These are phyloP conservation scores for Platynereis dumerilii DNA, from an alignment of 2,888 invertebrate species.

Conservation along the genomic window DNA sequence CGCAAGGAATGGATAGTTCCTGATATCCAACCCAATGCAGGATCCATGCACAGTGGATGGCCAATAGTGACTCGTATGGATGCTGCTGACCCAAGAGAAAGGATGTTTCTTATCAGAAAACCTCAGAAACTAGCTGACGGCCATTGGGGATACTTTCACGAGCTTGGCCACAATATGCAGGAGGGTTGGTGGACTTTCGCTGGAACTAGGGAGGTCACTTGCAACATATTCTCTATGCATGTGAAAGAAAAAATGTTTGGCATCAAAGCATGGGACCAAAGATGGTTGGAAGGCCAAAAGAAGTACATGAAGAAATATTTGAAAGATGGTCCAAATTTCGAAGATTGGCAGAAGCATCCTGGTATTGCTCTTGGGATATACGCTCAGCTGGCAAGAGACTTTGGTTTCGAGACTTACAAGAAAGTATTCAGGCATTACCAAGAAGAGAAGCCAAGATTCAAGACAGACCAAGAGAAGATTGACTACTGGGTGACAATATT, in stretches of 20 bases:
- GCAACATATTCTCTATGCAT: conserved; percentile 43
- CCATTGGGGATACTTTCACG: conserved; percentile 44
- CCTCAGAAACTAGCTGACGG: conserved; percentile 24
- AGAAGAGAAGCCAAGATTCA: conserved; percentile 18
- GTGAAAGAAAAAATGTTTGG: conserved; percentile 37
- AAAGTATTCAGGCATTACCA: conserved; percentile 36
- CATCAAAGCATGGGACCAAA: conserved; percentile 34
- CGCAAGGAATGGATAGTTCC: conserved; percentile 35
- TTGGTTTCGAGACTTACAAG: conserved; percentile 39
- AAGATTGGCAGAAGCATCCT: conserved; percentile 34
- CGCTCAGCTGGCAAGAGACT: conserved; percentile 39
- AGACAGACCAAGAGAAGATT: conserved; percentile 36
- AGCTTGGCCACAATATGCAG: conserved; percentile 48
- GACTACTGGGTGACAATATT: conserved; percentile 39
- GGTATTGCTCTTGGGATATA: conserved; percentile 38
- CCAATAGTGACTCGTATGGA: conserved; percentile 42
- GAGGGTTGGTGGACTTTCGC: conserved; percentile 40
- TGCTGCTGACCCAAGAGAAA: conserved; percentile 28
- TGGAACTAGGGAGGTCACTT: conserved; percentile 38
- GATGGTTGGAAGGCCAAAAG: conserved; percentile 30
- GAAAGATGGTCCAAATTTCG: conserved; percentile 29
- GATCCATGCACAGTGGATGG: conserved; percentile 44
- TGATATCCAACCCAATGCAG: conserved; percentile 36
- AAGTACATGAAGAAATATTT: conserved; percentile 31
- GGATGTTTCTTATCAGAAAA: conserved; percentile 33